Base-by-base conservation (phyloP, 2,113 vertebrate species). In the Dissostichus mawsoni region DNA sequence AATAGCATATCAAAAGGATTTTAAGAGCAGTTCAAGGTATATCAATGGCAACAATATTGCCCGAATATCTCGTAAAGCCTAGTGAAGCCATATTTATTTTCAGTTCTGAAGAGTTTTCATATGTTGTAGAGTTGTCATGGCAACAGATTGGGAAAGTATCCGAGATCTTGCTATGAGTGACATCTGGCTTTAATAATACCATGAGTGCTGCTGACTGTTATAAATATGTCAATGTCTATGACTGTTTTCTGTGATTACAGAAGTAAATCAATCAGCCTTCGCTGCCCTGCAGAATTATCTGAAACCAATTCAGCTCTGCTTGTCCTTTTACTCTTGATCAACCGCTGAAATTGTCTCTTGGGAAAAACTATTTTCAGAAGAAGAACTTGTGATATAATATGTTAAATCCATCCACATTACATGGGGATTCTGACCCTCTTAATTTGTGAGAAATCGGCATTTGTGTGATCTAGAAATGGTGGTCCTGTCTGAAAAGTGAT, bases 91-190 rank as follows among this genome's bases (percentile, higher is more conserved):
- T 56, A 36, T 79, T 76, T 88, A 69, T 81, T 86, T 83, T 74
- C 29, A 73, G 41, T 29, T 52, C 78, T 52, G 11, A 50, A 6
- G 47, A 50, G 23, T 68, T 84, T 62, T 84, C 44, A 70, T 53
- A 52, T 76, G 75, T 64, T 87, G 75, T 36, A 12, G 1, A 45
- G 82, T 79, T 79, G 74, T 65, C 61, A 81, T 85, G 61, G 74
- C 65, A 89, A 85, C 79, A 36, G 16, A 53, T 72, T 67, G 29
- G 78, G 70, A 74, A 64, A 59, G 56, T 56, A 56, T 80, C 47
- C 29, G 10, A 67, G 23, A 74, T 78, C 68, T 65, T 25, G 48
- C 72, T 53, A 51, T 80, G 76, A 75, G 20, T 82, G 48, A 76
- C 79, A 56, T 5, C 55, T 70, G 18, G n/a, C 59, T 79, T 71